Evolutionary conservation across 2,113 vertebrate species (phyloP), one percentile per base, ranked within the genome.

Genomic region (Anguilla rostrata): DNA sequence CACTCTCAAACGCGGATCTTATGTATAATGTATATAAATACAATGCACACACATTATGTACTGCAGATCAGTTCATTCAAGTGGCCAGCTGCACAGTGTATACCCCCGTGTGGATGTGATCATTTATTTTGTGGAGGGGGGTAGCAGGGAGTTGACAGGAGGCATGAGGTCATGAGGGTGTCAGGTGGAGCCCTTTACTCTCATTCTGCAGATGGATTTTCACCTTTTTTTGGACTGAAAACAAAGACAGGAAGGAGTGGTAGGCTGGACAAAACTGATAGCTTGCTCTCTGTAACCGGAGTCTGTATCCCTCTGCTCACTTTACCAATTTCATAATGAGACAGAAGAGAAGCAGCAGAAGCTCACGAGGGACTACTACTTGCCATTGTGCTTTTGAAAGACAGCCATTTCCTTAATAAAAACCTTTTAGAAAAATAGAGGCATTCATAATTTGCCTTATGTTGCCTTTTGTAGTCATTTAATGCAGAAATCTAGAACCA

Each of bases 301-400:
- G 84, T 41, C 81, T 83, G 53, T 83, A 41, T 53, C 81, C 75
- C 60, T 46, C 49, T 82, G 83, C 79, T 90, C 56, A 78, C 56
- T 83, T 91, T 90, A 87, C 91, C 84, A 82, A 53, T 88, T 81
- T 78, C 85, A 87, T 83, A 86, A 87, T 85, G 79, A 86, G 86
- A 79, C 78, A 16, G 78, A 39, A 40, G 78, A 80, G 15, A 1
- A 29, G 78, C 78, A 5, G 78, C 16, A 0, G 78, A 40, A 22
- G 39, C 78, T 34, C 26, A 29, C 9, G 26, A 12, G n/a, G 26
- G 9, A 0, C 26, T 12, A 22, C 71, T 34, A 22, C 26, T 34
- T n/a, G 9, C n/a, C 71, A 34, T 26, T 34, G 71, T 75, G 71
- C 71, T 75, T 75, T 34, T 75, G 15, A 29, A 75, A 26, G 71